Evolutionary conservation across 2,797 vertebrate species (phyloP), one percentile per base, ranked within the genome.

Genomic region (Luscinia luscinia): DNA sequence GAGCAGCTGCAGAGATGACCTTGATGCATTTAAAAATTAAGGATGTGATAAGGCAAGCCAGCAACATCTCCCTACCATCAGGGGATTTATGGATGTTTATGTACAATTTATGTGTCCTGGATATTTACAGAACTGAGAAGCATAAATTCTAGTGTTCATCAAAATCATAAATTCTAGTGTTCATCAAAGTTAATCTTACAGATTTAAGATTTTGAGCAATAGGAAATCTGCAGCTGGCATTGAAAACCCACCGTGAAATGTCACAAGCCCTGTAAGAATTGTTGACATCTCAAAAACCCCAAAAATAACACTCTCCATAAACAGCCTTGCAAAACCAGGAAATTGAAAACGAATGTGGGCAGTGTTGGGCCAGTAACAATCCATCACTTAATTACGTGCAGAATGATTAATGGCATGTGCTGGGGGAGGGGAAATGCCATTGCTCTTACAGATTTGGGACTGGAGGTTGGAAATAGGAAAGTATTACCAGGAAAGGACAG

Each of bases 271-370:
- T 61, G 40, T n/a, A 68, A 73, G 41, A 80, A 76, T 84, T 48
- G 41, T 84, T 90, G 81, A 57, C 76, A 43, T 84, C 11, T 45
- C 4, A 89, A 89, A 85, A 70, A 15, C 1, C 55, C 27, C 27
- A 18, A 70, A 70, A 88, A 55, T 11, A 64, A 43, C 24, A 16
- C 17, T 63, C 23, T 41, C 46, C 72, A 66, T 36, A 92, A 93
- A 94, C 82, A 94, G 68, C 68, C 61, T 95, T 74, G 63, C 84
- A 94, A 95, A 70, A 55, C 9, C 86, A 89, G 94, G 89, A 95
- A 95, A 94, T 89, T 77, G 62, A 72, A 90, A 96, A 84, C 8
- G 4, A 95, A 93, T 95, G 93, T 41, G 86, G 54, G 32, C 41
- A 51, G 49, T 4, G n/a, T 12, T 87, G 92, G 72, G 69, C 62